phyloP scores from a whole-genome alignment of 2,888 invertebrate genomes.

The Pachliopta kotzebuea region DNA sequence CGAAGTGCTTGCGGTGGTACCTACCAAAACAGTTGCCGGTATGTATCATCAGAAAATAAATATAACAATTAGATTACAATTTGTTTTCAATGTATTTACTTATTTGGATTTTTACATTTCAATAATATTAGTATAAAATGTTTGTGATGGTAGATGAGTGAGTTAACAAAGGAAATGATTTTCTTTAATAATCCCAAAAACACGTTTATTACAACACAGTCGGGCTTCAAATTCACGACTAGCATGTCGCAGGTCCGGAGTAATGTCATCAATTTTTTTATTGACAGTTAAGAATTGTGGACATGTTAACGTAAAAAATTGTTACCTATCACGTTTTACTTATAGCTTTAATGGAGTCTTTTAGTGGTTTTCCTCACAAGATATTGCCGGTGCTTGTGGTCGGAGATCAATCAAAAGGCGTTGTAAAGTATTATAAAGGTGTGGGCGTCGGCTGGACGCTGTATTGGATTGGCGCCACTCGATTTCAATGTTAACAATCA shows the following conservation, averaged over 20 bases:
- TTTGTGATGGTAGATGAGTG: no score
- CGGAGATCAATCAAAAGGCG: constrained; percentile 22
- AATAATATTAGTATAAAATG: no score
- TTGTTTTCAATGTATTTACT: no score
- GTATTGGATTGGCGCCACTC: constrained; percentile 26
- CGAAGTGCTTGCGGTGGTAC: no score
- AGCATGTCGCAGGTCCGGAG: background rate
- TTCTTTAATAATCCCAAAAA: no score
- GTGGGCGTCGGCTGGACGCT: constrained; percentile 26
- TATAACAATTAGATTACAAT: no score
- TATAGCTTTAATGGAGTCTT: constrained; percentile 16
- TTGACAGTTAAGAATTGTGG: background rate
- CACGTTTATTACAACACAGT: no score
- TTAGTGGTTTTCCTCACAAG: constrained; percentile 9
- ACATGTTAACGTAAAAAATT: constrained; percentile 20
- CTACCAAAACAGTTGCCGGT: no score
- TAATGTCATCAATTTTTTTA: background rate
- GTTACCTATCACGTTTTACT: constrained; percentile 7
- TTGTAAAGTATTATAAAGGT: constrained; percentile 1
- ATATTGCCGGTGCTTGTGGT: constrained; percentile 9
- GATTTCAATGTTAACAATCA: constrained; percentile 1
- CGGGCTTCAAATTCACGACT: background rate
- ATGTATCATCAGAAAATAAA: no score
- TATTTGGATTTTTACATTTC: no score
- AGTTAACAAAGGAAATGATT: no score